A percentile compares a stretch with the other conserved stretches of the same genome.
phyloP scores from a whole-genome alignment of 2,113 vertebrate species.

The Cynoglossus semilaevis region DNA sequence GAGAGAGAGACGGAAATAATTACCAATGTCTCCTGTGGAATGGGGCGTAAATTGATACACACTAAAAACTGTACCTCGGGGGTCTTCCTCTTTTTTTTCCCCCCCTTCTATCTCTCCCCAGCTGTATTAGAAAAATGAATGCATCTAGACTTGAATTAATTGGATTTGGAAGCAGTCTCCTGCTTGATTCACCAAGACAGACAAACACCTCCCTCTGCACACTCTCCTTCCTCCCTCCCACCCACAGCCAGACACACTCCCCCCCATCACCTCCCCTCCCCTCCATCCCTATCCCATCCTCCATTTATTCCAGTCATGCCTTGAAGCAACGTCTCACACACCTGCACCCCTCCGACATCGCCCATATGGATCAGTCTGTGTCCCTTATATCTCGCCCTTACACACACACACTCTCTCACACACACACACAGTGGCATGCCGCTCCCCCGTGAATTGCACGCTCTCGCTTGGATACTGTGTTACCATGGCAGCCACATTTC shows the following conservation, averaged over 20 bases:
- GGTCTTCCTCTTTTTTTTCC: conserved; percentile 32
- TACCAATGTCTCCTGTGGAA: conserved; percentile 72
- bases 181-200: conserved; percentile 69
- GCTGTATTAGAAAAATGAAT: conserved; percentile 70
- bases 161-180: conserved; percentile 75
- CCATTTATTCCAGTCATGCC: conserved; percentile 72
- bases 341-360: conserved; percentile 42
- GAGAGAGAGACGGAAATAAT: conserved; percentile 67
- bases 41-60: conserved; percentile 72
- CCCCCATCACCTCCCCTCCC: conserved; percentile 43
- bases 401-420: conserved; percentile 28
- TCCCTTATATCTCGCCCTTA: conserved; percentile 50
- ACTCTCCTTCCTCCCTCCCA: conserved; percentile 26
- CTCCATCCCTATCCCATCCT: too few relatives aligned
- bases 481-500: conserved; percentile 75
- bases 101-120: conserved; percentile 36
- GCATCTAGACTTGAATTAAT: conserved; percentile 78
- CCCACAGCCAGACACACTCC: conserved; percentile 31
- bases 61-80: conserved; percentile 69
- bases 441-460: conserved; percentile 52
- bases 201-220: conserved; percentile 50
- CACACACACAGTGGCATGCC: conserved; percentile 12
- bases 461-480: conserved; percentile 70
- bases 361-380: conserved; percentile 62
- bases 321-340: conserved; percentile 71